A percentile compares a stretch with the other conserved stretches of the same genome.
These are phyloP conservation scores for Micronycteris hirsuta DNA, from an alignment of 2,113 vertebrate genomes.

Conservation along the genomic window DNA sequence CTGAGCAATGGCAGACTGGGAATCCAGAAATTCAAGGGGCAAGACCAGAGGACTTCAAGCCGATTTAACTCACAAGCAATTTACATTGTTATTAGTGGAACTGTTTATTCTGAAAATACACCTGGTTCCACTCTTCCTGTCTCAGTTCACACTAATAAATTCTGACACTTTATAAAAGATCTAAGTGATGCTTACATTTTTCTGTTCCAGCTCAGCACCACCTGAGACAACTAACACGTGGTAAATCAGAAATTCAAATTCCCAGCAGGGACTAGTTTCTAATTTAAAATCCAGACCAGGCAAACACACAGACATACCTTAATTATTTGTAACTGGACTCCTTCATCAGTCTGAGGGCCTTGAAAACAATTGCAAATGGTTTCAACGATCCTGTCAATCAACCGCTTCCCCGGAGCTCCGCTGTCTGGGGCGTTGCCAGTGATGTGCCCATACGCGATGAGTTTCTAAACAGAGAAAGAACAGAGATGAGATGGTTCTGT, in stretches of 20 bases:
- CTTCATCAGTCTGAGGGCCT: slow-evolving; percentile 96
- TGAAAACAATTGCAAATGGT: slow-evolving; percentile 97
- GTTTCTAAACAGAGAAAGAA: slow-evolving; percentile 85
- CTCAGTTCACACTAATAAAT: background rate
- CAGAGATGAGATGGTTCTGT: slow-evolving; percentile 43
- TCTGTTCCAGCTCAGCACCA: slow-evolving; percentile 25
- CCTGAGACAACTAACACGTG: slow-evolving; percentile 2
- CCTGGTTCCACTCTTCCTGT: slow-evolving; percentile 23
- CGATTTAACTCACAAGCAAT: background rate
- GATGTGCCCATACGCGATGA: slow-evolving; percentile 97
- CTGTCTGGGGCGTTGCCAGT: slow-evolving; percentile 96
- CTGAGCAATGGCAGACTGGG: background rate
- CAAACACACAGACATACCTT: slow-evolving; percentile 84
- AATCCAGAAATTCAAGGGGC: background rate
- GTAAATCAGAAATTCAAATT: background rate
- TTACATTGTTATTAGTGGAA: background rate
- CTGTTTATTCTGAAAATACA: slow-evolving; percentile 36
- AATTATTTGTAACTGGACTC: slow-evolving; percentile 98
- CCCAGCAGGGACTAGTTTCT: background rate
- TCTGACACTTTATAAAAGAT: slow-evolving; percentile 34
- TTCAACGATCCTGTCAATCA: slow-evolving; percentile 97
- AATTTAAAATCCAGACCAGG: slow-evolving; percentile 13
- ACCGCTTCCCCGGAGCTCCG: slow-evolving; percentile 89
- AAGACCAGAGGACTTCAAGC: background rate
- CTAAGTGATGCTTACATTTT: background rate